A percentile compares a stretch with the other conserved stretches of the same genome.
Conservation (phyloP, 2,113 vertebrate genomes). For the Eclectus roratus region DNA sequence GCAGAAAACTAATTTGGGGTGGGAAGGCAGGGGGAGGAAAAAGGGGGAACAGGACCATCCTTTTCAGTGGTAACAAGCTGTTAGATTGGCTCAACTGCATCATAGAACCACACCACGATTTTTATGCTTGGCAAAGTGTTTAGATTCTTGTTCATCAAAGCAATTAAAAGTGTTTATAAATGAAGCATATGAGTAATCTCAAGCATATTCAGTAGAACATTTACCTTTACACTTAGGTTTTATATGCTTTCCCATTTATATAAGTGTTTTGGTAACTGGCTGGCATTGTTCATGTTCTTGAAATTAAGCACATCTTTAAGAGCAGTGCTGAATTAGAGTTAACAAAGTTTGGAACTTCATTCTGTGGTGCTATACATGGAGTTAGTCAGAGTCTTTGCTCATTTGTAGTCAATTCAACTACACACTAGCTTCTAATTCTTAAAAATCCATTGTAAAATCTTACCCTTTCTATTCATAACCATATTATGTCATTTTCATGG, state of each 20-base stretch:
- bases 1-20: slow-evolving; percentile 65
- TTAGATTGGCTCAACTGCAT: slow-evolving; percentile 62
- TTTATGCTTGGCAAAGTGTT: slow-evolving; percentile 58
- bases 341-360: neutral
- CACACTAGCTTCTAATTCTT: neutral
- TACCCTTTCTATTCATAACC: neutral
- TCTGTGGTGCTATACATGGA: neutral
- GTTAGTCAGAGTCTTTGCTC: neutral
- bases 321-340: neutral
- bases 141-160: slow-evolving; percentile 37
- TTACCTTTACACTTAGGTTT: slow-evolving; percentile 7
- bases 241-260: neutral
- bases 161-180: slow-evolving; percentile 41
- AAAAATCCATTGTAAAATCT: slow-evolving; percentile 7
- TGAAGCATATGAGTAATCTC: neutral
- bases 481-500: neutral
- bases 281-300: neutral
- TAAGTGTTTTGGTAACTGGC: neutral
- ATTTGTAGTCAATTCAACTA: neutral
- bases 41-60: slow-evolving; percentile 32
- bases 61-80: slow-evolving; percentile 62
- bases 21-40: slow-evolving; percentile 52
- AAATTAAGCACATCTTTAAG: neutral
- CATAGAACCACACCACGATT: slow-evolving; percentile 10
- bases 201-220: neutral